Percentiles rank a stretch among this genome's conserved stretches.
Evolutionary conservation across 2,113 vertebrate species (phyloP).

Genomic region (Trogon melanurus): DNA sequence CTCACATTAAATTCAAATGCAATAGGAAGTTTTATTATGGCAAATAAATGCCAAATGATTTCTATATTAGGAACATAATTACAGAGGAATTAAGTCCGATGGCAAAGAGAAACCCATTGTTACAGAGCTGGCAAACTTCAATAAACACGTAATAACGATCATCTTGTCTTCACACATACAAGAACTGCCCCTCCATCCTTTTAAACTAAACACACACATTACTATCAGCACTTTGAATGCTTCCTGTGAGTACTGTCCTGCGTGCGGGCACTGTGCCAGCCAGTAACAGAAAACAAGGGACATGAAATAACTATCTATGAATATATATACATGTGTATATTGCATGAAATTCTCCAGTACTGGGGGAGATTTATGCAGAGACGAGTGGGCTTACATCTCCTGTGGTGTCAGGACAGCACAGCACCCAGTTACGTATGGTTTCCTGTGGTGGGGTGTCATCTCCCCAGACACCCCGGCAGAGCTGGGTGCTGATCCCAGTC

Average conservation of each 20-base stretch:
- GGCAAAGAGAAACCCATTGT: constrained; percentile 35
- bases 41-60: constrained; percentile 53
- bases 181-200: background rate
- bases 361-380: background rate
- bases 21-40: constrained; percentile 40
- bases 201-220: background rate
- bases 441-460: background rate
- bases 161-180: background rate
- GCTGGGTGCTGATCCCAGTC: background rate
- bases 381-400: background rate
- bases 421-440: accelerated
- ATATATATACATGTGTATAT: too few species aligned
- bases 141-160: constrained; percentile 9
- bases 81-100: constrained; percentile 5
- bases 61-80: constrained; percentile 53
- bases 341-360: background rate
- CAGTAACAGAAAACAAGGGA: background rate
- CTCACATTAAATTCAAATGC: constrained; percentile 29
- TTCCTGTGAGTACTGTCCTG: background rate
- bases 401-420: background rate
- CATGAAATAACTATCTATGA: background rate
- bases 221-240: background rate
- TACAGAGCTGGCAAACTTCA: constrained; percentile 19
- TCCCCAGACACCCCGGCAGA: background rate
- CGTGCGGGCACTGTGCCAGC: background rate